Evolutionary conservation across 2,797 vertebrate genomes (phyloP), one percentile per base, ranked within the genome.

Genomic region (Sphaeramia orbicularis): DNA sequence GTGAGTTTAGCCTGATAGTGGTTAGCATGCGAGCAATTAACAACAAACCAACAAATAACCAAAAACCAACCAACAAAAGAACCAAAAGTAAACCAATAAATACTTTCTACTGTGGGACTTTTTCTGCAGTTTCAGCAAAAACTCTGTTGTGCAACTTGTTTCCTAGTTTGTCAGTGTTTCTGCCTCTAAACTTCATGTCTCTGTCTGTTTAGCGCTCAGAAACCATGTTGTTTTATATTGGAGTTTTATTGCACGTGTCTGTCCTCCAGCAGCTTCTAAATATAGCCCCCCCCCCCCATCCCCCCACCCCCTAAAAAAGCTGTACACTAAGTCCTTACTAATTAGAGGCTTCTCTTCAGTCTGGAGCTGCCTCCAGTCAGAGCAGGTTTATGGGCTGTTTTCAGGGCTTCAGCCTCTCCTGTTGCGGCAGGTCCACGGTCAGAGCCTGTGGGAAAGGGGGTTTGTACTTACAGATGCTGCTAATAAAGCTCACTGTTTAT

Each of bases 251-350:
- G 71, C 73, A 86, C 91, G 62, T 88, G 85, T 85, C 74, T 84
- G 79, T 87, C 73, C 73, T 90, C 78, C 81, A 90, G 79, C 74
- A 41, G 45, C 68, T 65, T 82, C 89, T 86, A 91, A 90, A 91
- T 89, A 89, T 91, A 93, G 79, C n/a, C 19, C 36, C 24, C 42
- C 49, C 37, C 52, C 12, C 18, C 14, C n/a, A n/a, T n/a, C n/a
- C n/a, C n/a, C n/a, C n/a, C 51, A 18, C 52, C 45, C 15, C 36
- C 32, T 16, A 40, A 72, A 67, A 62, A 63, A 80, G 71, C 72
- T 35, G 38, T 81, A 77, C 58, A 77, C 70, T 70, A 75, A 87
- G 84, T 73, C 71, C 65, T 67, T 65, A 65, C 77, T 92, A 92
- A 93, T 91, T 91, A 91, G 70, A 89, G 80, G 68, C 68, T 83